Evolutionary conservation across 2,888 invertebrate genomes (phyloP).

Genomic region (Cabera pusaria): DNA sequence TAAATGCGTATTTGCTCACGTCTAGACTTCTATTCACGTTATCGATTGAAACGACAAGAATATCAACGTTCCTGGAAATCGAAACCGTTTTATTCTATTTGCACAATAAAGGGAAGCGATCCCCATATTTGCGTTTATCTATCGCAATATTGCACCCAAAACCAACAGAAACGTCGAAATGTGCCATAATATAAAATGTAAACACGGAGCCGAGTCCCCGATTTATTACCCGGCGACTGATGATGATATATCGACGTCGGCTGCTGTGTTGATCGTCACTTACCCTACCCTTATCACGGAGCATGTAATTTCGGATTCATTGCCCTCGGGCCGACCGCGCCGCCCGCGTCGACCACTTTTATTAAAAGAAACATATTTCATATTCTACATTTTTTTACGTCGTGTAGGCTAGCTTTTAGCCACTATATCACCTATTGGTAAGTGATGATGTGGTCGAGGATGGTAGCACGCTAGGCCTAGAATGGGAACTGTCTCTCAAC

Average conservation of each 20-base stretch:
- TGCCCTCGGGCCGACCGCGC: slow-evolving; percentile 62
- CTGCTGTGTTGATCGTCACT: slow-evolving; percentile 78
- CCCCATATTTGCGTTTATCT: slow-evolving; percentile 22
- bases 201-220: slow-evolving; percentile 64
- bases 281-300: slow-evolving; percentile 79
- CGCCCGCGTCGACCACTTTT: slow-evolving; percentile 50
- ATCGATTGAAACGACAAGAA: slow-evolving; percentile 2
- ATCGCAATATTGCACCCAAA: slow-evolving; percentile 33
- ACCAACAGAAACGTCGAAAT: slow-evolving; percentile 41
- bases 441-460: too few species aligned
- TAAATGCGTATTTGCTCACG: slow-evolving; percentile 2
- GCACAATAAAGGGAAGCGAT: slow-evolving; percentile 10
- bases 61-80: slow-evolving; percentile 4
- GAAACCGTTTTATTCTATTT: slow-evolving; percentile 16
- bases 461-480: too few species aligned
- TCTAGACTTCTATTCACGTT: slow-evolving; percentile 8
- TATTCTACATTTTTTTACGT: slow-evolving; percentile 8
- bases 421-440: too few species aligned
- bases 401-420: too few species aligned
- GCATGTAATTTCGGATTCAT: slow-evolving; percentile 78
- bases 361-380: slow-evolving; percentile 39
- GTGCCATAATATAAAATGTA: slow-evolving; percentile 56
- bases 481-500: too few species aligned
- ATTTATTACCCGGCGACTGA: slow-evolving; percentile 76
- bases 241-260: slow-evolving; percentile 82